Percentiles rank a stretch among this genome's conserved stretches.
Conservation (phyloP, 1,140 invertebrate genomes). For the Zelostemma sp. region DNA sequence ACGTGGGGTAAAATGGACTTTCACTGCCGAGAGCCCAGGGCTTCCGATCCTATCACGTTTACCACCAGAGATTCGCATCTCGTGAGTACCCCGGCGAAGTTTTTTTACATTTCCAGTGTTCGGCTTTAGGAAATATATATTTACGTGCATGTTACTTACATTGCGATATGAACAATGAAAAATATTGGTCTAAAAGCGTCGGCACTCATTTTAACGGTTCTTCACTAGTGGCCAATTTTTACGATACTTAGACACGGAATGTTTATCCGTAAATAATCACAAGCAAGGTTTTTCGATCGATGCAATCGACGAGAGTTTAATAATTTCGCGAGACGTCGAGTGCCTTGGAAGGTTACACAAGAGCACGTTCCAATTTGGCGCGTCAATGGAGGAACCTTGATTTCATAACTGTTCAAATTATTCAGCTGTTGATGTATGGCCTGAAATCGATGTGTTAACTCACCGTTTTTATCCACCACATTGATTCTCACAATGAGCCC, state of each 20-base stretch:
- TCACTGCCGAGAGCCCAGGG: slow-evolving; percentile 87
- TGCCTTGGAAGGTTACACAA: too few relatives aligned
- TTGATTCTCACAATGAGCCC: slow-evolving; percentile 26
- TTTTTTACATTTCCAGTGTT: slow-evolving; percentile 33
- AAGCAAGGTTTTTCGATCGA: neutral
- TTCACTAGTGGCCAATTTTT: neutral
- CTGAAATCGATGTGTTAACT: slow-evolving; percentile 44
- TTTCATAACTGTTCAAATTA: slow-evolving; percentile 40
- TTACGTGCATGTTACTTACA: slow-evolving; percentile 43
- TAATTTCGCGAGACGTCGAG: too few relatives aligned
- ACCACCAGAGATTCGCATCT: slow-evolving; percentile 91
- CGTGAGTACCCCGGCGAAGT: slow-evolving; percentile 71
- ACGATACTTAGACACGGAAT: neutral
- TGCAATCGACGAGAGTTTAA: too few relatives aligned
- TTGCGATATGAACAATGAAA: slow-evolving; percentile 13
- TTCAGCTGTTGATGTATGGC: slow-evolving; percentile 42
- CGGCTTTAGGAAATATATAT: slow-evolving; percentile 36
- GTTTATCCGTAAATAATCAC: neutral
- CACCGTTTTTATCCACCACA: slow-evolving; percentile 34
- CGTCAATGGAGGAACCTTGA: slow-evolving; percentile 31
- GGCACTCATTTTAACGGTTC: slow-evolving; percentile 11
- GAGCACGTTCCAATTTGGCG: neutral
- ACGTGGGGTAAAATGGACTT: slow-evolving; percentile 90
- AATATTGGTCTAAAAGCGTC: slow-evolving; percentile 17
- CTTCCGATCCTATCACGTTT: slow-evolving; percentile 91